Evolutionary conservation across 2,888 invertebrate species (phyloP).

Genomic region (Psylliodes chrysocephalus): DNA sequence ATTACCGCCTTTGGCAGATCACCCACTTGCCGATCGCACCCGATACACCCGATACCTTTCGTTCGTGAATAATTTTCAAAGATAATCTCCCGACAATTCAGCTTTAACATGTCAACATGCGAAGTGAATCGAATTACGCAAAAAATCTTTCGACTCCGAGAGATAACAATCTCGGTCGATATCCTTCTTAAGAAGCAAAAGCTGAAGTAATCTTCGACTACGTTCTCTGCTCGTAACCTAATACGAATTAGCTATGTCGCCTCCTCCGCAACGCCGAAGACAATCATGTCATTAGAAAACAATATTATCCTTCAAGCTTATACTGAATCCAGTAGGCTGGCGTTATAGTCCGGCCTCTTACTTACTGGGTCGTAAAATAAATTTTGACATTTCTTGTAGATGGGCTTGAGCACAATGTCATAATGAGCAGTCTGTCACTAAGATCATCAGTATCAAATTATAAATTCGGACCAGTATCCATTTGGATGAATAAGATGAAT

Average conservation of each 20-base stretch:
- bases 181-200: slow-evolving; percentile 22
- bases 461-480: too few species aligned
- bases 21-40: background rate
- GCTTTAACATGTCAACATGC: slow-evolving; percentile 15
- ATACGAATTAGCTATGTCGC: slow-evolving; percentile 17
- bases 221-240: slow-evolving; percentile 6
- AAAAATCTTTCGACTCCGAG: background rate
- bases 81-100: slow-evolving; percentile 6
- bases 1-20: background rate
- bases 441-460: too few species aligned
- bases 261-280: slow-evolving; percentile 24
- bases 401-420: too few species aligned
- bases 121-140: slow-evolving; percentile 6
- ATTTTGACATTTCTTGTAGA: too few species aligned
- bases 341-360: slow-evolving; percentile 7
- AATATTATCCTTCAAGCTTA: slow-evolving; percentile 21
- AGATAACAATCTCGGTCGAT: slow-evolving; percentile 10
- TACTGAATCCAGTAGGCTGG: slow-evolving; percentile 18
- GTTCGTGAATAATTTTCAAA: background rate
- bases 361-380: background rate
- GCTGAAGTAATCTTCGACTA: slow-evolving; percentile 17
- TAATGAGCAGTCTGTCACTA: too few species aligned
- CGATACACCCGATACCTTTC: background rate
- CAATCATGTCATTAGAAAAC: slow-evolving; percentile 24
- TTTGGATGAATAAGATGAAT: too few species aligned